Conservation (phyloP, 2,888 invertebrate species). For the Sinelater perroti region DNA sequence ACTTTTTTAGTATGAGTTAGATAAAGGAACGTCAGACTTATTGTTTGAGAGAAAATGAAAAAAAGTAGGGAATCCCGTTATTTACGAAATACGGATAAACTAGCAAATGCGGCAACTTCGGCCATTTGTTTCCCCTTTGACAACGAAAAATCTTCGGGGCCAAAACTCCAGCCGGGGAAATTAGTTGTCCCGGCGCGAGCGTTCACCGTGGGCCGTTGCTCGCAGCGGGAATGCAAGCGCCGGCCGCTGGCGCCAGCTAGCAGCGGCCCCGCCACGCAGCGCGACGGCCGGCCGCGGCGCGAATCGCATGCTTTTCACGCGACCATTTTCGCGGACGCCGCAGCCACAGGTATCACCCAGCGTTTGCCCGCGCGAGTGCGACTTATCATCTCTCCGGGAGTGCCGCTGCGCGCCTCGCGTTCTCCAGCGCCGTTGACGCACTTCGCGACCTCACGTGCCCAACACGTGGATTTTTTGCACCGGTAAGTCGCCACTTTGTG, state of each 20-base stretch:
- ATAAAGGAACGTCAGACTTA: too few relatives aligned
- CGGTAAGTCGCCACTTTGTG: constrained; percentile 25
- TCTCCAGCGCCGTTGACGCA: constrained; percentile 10
- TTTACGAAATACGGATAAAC: too few relatives aligned
- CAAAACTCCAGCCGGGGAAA: constrained; percentile 15
- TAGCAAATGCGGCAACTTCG: too few relatives aligned
- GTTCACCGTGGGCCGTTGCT: constrained; percentile 31
- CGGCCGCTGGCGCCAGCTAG: constrained; percentile 30
- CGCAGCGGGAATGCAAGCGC: constrained; percentile 34
- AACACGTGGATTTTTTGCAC: constrained; percentile 25
- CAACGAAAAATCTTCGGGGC: too few relatives aligned
- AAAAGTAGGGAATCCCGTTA: too few relatives aligned
- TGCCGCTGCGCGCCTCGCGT: too few relatives aligned
- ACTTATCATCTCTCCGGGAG: too few relatives aligned
- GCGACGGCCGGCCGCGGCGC: constrained; percentile 25
- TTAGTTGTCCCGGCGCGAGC: constrained; percentile 25
- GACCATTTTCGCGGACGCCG: constrained; percentile 14
- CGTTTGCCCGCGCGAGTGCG: too few relatives aligned
- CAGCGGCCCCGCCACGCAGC: constrained; percentile 23
- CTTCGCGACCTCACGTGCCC: constrained; percentile 21
- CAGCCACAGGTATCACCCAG: constrained; percentile 14
- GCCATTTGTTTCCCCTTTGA: too few relatives aligned
- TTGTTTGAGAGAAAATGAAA: too few relatives aligned
- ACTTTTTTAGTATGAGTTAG: too few relatives aligned
- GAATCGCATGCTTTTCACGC: constrained; percentile 27